Evolutionary conservation across 2,113 vertebrate genomes (phyloP).

Genomic region (Neodon shergylaensis): DNA sequence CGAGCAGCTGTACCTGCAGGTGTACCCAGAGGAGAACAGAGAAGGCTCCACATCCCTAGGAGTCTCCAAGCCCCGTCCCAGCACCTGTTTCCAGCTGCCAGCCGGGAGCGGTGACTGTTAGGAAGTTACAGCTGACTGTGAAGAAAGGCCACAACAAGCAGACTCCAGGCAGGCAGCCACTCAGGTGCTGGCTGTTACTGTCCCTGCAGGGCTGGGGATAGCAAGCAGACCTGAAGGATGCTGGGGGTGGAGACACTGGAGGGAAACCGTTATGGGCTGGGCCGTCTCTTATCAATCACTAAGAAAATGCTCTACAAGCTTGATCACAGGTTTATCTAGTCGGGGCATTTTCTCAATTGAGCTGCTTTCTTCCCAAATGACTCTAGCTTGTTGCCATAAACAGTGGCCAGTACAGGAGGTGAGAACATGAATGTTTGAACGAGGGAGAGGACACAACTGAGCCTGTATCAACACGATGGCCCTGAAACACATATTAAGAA

Average conservation of each 20-base stretch:
- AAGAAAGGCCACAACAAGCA: background rate
- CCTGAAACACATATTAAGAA: background rate
- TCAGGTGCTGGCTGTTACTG: background rate
- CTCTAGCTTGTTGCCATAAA: background rate
- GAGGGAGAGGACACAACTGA: background rate
- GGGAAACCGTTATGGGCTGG: background rate
- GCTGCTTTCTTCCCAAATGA: background rate
- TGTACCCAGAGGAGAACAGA: background rate
- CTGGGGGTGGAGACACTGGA: background rate
- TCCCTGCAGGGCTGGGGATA: background rate
- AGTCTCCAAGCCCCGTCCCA: background rate
- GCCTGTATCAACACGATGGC: background rate
- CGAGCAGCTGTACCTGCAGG: conserved; percentile 15
- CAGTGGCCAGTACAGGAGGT: background rate
- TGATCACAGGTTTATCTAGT: background rate
- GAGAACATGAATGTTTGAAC: background rate
- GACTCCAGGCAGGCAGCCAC: background rate
- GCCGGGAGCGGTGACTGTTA: background rate
- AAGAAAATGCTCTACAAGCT: background rate
- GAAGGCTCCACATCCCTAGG: background rate
- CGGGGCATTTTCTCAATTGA: background rate
- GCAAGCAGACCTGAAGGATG: background rate
- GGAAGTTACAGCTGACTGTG: background rate
- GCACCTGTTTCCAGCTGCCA: background rate
- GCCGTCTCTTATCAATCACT: too few relatives aligned